Base-by-base conservation (phyloP, 2,797 vertebrate genomes). In the Gadopsis marmoratus region DNA sequence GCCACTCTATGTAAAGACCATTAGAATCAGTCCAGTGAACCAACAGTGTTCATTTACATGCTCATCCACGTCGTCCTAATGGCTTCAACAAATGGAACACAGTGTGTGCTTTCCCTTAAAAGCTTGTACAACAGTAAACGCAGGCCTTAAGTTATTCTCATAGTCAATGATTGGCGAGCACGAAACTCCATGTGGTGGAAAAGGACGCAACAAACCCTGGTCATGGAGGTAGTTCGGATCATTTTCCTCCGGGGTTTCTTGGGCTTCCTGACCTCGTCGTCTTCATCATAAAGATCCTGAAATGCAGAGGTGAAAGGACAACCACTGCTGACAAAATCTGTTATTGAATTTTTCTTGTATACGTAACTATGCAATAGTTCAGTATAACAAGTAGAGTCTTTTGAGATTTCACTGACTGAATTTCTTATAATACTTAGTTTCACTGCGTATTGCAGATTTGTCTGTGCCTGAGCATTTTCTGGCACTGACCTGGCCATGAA, bases 261-360 rank as follows among this genome's bases (percentile, higher is more conserved):
- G 12, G 95, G 94, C 84, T 96, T 96, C 67, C 95, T 92, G 66
- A 96, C 93, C 54, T 97, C 96, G 12, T 96, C 96, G 0, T 97
- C 96, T 78, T 97, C 96, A 71, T 97, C 96, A 5, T 97, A 96
- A 74, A 97, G 93, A 87, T 96, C 96, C 96, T 97, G 68, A 56
- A 88, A 87, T 21, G 70, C 16, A 69, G 6, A 62, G 5, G 47
- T 50, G 5, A 66, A 56, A 55, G 12, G 39, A 62, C 29, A 9
- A 21, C 45, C 53, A 6, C 26, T 33, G 56, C 31, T 74, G 51
- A 19, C 19, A 17, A 35, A 73, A 16, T 19, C 33, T 16, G 23
- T 1, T 41, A 41, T 41, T 35, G 13, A 9, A 19, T 17, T 11
- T 33, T 33, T 8, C 50, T 45, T 19, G 16, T 16, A 45, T 60